A percentile compares a stretch with the other conserved stretches of the same genome.
These are phyloP conservation scores for Potorous gilbertii DNA, from an alignment of 2,797 vertebrate genomes.

Conservation along the genomic window DNA sequence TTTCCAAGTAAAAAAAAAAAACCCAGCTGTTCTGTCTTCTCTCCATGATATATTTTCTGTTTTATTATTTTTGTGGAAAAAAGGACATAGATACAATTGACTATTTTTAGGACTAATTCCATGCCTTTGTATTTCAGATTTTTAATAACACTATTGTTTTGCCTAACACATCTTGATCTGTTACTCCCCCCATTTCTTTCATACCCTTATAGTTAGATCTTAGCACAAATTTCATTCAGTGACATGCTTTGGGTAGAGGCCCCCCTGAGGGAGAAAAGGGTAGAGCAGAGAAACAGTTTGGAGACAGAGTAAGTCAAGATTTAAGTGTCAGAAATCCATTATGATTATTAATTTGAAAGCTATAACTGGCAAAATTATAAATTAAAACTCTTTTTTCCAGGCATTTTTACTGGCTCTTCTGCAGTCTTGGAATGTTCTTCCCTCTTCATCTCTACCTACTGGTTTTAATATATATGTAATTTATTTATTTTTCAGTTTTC, in stretches of 20 bases:
- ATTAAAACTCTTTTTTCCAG: slow-evolving; percentile 24
- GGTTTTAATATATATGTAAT: neutral
- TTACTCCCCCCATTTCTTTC: slow-evolving; percentile 9
- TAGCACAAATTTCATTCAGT: slow-evolving; percentile 1
- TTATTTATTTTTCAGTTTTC: too few species aligned
- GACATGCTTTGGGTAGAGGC: neutral
- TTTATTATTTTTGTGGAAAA: slow-evolving; percentile 46
- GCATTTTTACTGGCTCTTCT: neutral
- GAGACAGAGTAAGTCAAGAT: neutral
- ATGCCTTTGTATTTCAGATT: slow-evolving; percentile 4
- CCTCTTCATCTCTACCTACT: neutral
- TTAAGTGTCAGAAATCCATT: neutral
- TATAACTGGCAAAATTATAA: slow-evolving; percentile 30
- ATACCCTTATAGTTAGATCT: neutral
- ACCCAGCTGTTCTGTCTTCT: slow-evolving; percentile 20
- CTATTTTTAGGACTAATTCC: slow-evolving; percentile 42
- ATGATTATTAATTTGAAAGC: slow-evolving; percentile 9
- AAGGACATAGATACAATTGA: slow-evolving; percentile 15
- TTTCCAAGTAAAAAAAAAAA: slow-evolving; percentile 34
- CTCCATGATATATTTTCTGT: slow-evolving; percentile 40
- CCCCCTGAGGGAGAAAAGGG: neutral
- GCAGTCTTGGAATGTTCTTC: neutral
- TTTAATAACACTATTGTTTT: slow-evolving; percentile 43
- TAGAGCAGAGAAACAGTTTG: neutral
- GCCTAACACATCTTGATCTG: neutral